Evolutionary conservation across 2,888 invertebrate genomes (phyloP).

Genomic region (Synergus japonicus): DNA sequence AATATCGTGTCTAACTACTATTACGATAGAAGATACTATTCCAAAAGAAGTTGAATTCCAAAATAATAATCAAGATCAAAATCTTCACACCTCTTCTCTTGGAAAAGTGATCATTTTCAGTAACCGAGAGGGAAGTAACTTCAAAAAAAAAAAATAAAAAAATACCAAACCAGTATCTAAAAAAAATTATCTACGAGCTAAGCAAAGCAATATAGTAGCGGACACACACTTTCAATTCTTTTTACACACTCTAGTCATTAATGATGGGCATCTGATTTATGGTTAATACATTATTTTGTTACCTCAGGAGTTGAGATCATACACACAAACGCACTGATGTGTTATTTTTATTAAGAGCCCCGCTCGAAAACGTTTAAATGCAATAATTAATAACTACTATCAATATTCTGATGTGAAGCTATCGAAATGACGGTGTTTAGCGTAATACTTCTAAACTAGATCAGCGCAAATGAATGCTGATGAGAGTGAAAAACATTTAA

Average conservation of each 20-base stretch:
- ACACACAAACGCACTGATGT: constrained; percentile 67
- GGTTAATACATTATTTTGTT: constrained; percentile 70
- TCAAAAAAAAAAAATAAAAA: constrained; percentile 24
- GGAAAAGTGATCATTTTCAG: constrained; percentile 15
- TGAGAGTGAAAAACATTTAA: constrained; percentile 43
- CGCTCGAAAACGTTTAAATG: constrained; percentile 40
- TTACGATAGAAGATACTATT: constrained; percentile 48
- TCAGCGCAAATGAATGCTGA: constrained; percentile 62
- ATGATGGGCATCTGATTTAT: constrained; percentile 59
- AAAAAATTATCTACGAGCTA: constrained; percentile 56
- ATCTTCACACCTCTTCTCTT: background rate
- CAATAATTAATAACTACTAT: constrained; percentile 52
- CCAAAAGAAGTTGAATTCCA: constrained; percentile 36
- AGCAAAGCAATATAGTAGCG: constrained; percentile 62
- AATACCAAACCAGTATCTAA: constrained; percentile 53
- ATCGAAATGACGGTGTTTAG: constrained; percentile 48
- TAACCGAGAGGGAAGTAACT: constrained; percentile 18
- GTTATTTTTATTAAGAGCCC: constrained; percentile 56
- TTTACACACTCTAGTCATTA: constrained; percentile 54
- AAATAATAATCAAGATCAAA: background rate
- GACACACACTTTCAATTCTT: constrained; percentile 64
- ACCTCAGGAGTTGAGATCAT: constrained; percentile 78
- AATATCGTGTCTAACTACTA: constrained; percentile 63
- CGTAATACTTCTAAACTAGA: constrained; percentile 49
- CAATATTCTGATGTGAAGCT: constrained; percentile 56